Conservation (phyloP, 1,140 invertebrate genomes). For the Metaphire vulgaris region DNA sequence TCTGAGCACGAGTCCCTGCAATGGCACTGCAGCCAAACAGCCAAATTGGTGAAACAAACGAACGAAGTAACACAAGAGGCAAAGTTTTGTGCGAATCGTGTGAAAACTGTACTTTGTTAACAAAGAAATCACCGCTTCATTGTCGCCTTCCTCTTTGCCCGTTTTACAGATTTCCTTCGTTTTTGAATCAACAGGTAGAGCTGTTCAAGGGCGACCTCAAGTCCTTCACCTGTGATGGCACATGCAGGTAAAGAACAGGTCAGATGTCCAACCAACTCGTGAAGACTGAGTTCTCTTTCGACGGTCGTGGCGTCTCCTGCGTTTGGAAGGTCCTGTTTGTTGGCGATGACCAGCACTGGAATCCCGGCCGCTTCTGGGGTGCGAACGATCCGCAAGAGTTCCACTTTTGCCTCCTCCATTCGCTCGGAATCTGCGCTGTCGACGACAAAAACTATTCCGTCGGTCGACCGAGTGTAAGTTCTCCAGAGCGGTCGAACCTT, state of each 20-base stretch:
- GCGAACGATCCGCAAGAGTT: constrained; percentile 75
- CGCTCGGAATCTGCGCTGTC: constrained; percentile 55
- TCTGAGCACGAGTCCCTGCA: too few species aligned
- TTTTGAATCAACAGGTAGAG: constrained; percentile 92
- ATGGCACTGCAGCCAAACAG: too few species aligned
- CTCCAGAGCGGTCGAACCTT: constrained; percentile 91
- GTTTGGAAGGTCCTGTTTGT: constrained; percentile 98
- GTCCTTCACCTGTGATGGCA: constrained; percentile 90
- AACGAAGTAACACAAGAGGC: too few species aligned
- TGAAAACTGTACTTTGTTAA: too few species aligned
- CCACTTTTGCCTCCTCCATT: constrained; percentile 55
- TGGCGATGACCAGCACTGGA: constrained; percentile 93
- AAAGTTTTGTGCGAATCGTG: too few species aligned
- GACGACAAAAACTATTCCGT: constrained; percentile 61
- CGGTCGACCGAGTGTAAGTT: constrained; percentile 90
- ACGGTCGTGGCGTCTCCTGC: constrained; percentile 79
- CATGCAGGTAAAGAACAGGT: constrained; percentile 64
- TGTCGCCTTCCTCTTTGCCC: too few species aligned
- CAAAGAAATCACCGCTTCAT: constrained; percentile 54
- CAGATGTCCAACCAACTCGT: constrained; percentile 59
- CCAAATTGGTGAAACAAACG: too few species aligned
- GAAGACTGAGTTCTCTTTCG: constrained; percentile 79
- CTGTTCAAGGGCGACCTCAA: constrained; percentile 85
- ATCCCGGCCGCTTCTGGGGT: constrained; percentile 95
- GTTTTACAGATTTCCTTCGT: constrained; percentile 78